Evolutionary conservation across 2,888 invertebrate species (phyloP).

Genomic region (Ametastegia equiseti): DNA sequence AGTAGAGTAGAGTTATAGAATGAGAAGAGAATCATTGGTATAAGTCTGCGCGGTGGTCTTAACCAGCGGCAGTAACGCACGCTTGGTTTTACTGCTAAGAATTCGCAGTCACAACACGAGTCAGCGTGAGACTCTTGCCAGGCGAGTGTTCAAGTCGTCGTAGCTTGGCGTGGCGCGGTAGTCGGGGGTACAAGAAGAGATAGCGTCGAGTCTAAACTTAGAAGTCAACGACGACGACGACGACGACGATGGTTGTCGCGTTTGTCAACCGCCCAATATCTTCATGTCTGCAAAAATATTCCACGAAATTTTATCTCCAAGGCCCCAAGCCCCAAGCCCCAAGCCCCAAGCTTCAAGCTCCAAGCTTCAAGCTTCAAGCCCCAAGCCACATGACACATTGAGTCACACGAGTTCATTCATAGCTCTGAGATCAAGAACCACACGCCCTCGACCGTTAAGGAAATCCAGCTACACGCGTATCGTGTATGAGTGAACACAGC

Average conservation of each 20-base stretch:
- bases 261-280: slow-evolving; percentile 47
- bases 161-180: background rate
- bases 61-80: slow-evolving; percentile 3
- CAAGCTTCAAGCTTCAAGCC: too few species aligned
- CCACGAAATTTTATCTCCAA: slow-evolving; percentile 47
- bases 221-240: slow-evolving; percentile 19
- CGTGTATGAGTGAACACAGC: background rate
- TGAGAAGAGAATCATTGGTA: slow-evolving; percentile 2
- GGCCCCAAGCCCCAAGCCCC: too few species aligned
- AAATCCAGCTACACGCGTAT: slow-evolving; percentile 27
- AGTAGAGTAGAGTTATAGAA: background rate
- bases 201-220: slow-evolving; percentile 47
- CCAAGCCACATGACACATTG: slow-evolving; percentile 41
- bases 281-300: slow-evolving; percentile 46
- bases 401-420: slow-evolving; percentile 44
- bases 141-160: slow-evolving; percentile 22
- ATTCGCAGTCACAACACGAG: slow-evolving; percentile 62
- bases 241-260: slow-evolving; percentile 42
- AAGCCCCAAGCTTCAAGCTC: too few species aligned
- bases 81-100: slow-evolving; percentile 58
- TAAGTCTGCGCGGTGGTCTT: slow-evolving; percentile 26
- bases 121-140: slow-evolving; percentile 24
- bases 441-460: slow-evolving; percentile 40
- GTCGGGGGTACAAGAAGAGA: slow-evolving; percentile 9
- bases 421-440: slow-evolving; percentile 34